Evolutionary conservation across 2,113 vertebrate genomes (phyloP), one percentile per base, ranked within the genome.

Genomic region (Neotragus pygmaeus): DNA sequence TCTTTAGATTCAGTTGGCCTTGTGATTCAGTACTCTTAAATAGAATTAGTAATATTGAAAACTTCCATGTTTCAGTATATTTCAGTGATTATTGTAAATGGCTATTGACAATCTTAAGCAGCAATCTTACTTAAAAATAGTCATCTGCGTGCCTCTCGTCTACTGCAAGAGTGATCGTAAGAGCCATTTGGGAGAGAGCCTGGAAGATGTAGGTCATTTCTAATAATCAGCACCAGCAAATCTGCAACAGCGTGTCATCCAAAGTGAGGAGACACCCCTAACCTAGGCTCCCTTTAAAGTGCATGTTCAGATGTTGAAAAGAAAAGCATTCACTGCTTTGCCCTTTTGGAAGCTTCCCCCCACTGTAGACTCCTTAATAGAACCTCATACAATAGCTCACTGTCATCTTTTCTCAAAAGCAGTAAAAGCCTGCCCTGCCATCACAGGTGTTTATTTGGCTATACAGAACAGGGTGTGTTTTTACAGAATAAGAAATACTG

Each of bases 351-450:
- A 89, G 77, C 73, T 77, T 43, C 39, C 86, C 88, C 28, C 11
- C 2, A 27, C n/a, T 9, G 43, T 49, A 53, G 83, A 39, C 25
- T 49, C 80, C 51, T 28, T 55, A 60, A 84, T 53, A 90, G 88
- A 77, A 28, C 55, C 36, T 94, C 90, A 62, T 33, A 66, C 45
- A 66, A 43, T 70, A 82, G 55, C 28, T 88, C 92, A 27, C 84
- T 73, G 47, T 80, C 75, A 62, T 93, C 51, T 94, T 73, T 96
- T 97, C 87, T 90, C 81, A 93, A 77, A 83, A 66, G 91, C 25
- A 75, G 73, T 43, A 19, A 78, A 95, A 70, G 39, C 33, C 36
- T 19, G 21, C 45, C 88, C 43, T 93, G 82, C 85, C 36, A 25
- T 53, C 45, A 33, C 36, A 62, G 49, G 57, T 75, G 47, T 95